Base-by-base conservation (phyloP, 2,797 vertebrate species). In the Emydoidea blandingii region DNA sequence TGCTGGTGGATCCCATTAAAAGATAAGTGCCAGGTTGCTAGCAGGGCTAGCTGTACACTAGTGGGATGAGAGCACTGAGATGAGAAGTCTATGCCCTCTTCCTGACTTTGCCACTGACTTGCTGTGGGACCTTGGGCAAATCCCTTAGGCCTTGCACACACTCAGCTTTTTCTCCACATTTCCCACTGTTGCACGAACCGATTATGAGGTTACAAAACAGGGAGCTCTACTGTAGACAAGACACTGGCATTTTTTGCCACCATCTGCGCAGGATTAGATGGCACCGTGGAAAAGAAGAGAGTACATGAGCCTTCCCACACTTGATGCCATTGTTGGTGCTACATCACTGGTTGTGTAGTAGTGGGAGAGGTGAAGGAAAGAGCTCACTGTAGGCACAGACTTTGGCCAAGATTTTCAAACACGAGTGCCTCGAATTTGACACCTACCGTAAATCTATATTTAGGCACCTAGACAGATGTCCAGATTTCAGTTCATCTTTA, bases 301-400 rank as follows among this genome's bases (percentile, higher is more conserved):
- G 27, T 8, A 49, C 41, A 0, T 19, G 8, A 31, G 4, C 72
- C 53, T 41, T 31, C 19, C 90, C 79, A 2, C 68, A 19, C 0
- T 0, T 29, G 53, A 23, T n/a, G 11, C 8, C 85, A 31, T 41
- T 8, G 2, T 72, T 1, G 0, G 29, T 0, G 0, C 4, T 27
- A n/a, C 4, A 62, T 34, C 44, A 34, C 49, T 83, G 62, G 27
- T 18, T 29, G 53, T 56, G 5, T 18, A 27, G 12, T 41, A 3
- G 0, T n/a, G 29, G 81, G 86, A 78, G 3, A 18, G 76, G 34
- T 27, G 53, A 49, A 47, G 29, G 44, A 29, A 31, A 53, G n/a
- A 37, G 16, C 8, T 44, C 3, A 2, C 34, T 18, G 8, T 76
- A n/a, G 49, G 29, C 90, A 53, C 29, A 6, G 78, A 49, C 15